Percentiles rank a stretch among this genome's conserved stretches.
phyloP scores from a whole-genome alignment of 2,113 vertebrate genomes.

The Engraulis encrasicolus region DNA sequence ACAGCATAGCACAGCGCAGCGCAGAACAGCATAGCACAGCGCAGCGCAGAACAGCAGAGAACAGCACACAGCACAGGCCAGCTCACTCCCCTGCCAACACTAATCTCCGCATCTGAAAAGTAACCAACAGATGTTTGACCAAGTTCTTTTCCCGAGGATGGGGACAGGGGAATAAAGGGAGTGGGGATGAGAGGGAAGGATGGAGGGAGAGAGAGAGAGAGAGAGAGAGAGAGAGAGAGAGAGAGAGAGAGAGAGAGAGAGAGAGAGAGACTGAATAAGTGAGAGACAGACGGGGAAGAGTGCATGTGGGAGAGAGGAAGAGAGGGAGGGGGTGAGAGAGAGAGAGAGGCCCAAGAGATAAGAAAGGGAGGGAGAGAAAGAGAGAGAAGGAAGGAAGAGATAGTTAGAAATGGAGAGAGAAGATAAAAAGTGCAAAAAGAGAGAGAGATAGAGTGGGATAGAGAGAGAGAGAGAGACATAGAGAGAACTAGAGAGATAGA shows the following conservation, averaged over 20 bases:
- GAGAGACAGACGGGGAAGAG: background rate
- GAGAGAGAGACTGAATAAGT: no score
- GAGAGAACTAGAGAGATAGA: background rate
- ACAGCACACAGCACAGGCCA: no score
- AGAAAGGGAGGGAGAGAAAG: background rate
- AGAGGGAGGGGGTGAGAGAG: background rate
- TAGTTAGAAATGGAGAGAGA: background rate
- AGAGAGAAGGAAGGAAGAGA: background rate
- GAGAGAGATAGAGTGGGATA: background rate
- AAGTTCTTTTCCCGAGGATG: conserved; percentile 13
- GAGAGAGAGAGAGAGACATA: conserved; percentile 1
- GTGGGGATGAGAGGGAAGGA: background rate
- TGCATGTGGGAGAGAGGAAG: background rate
- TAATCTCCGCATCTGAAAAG: background rate
- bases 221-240: background rate
- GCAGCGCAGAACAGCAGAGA: background rate
- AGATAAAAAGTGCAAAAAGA: no score
- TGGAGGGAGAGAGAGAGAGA: no score
- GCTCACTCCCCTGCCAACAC: background rate
- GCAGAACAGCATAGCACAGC: no score
- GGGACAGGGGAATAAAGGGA: background rate
- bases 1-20: no score
- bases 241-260: background rate
- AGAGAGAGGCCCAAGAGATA: no score
- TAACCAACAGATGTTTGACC: background rate